Conservation (phyloP, 2,888 invertebrate species). For the Taphrorychus bicolor region DNA sequence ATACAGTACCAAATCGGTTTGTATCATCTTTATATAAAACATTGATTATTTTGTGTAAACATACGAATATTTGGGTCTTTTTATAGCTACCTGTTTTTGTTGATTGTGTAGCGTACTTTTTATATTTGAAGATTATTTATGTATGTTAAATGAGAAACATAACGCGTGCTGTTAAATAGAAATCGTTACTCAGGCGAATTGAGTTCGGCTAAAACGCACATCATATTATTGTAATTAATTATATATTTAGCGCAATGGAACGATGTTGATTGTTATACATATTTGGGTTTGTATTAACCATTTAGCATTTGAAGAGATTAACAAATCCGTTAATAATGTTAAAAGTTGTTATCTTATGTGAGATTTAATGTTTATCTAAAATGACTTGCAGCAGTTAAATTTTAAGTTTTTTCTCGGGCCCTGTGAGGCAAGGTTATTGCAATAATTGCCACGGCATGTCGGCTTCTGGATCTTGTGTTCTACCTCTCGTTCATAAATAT, state of each 20-base stretch:
- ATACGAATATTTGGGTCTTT: background rate
- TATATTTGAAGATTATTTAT: background rate
- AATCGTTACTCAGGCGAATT: slow-evolving; percentile 3
- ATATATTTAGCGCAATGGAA: background rate
- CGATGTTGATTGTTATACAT: background rate
- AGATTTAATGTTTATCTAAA: no score
- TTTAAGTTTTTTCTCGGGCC: no score
- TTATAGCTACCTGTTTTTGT: background rate
- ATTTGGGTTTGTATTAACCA: background rate
- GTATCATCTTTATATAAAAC: background rate
- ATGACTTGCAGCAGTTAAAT: no score
- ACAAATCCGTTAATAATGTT: background rate
- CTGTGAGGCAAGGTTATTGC: no score
- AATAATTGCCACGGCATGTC: no score
- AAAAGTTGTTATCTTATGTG: no score
- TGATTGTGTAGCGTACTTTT: background rate
- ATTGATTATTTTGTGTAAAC: background rate
- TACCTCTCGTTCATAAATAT: no score
- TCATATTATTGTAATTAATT: background rate
- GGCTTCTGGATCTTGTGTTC: no score
- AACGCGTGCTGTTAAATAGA: background rate
- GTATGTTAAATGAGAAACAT: background rate
- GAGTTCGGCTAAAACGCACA: slow-evolving; percentile 4
- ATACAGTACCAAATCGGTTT: background rate
- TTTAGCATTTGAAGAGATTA: slow-evolving; percentile 3